Evolutionary conservation across 2,888 invertebrate species (phyloP), one percentile per base, ranked within the genome.

Genomic region (Halocaridina rubra): DNA sequence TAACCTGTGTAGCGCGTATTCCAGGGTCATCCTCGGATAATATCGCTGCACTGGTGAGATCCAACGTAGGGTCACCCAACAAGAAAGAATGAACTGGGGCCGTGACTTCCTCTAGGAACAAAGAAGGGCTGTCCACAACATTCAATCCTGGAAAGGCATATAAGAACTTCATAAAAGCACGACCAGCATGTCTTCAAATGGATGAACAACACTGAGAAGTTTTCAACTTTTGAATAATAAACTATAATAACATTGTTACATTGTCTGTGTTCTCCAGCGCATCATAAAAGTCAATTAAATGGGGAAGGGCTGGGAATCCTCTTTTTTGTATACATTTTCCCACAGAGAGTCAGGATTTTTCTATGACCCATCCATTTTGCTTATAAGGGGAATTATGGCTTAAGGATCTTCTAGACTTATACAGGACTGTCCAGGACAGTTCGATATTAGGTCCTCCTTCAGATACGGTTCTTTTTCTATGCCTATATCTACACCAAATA

Each of bases 1-100:
- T 32, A 33, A 86, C 86, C 79, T 86, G 86, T 64, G 86, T 81
- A 3, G 81, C 81, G 27, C 79, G 69, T 13, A 81, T 74, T 29
- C 86, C 86, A 19, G 86, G 86, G 22, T 86, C 86, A 79, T 86
- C 86, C 8, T 86, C 74, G 13, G 81, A 78, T 2, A 81, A 74
- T 13, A 86, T 71, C 19, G 86, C 81, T 46, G 79, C 86, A 39
- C 81, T 81, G 13, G 86, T 81, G 16, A 46, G 24, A 46, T 86
- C 79, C 32, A 77, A 5, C 3, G 80, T 84, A 3, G 29, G 39
- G 30, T 85, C 85, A 2, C 64, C 61, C 8, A 61, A 29, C 19
- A 72, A 16, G 16, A 59, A 46, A 53, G 81, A 4, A 32, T 61
- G 39, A 2, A 61, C 30, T 8, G 79, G 74, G n/a, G 80, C 81